These are phyloP conservation scores for Asobara japonica DNA, from an alignment of 1,140 invertebrate species.

Conservation along the genomic window DNA sequence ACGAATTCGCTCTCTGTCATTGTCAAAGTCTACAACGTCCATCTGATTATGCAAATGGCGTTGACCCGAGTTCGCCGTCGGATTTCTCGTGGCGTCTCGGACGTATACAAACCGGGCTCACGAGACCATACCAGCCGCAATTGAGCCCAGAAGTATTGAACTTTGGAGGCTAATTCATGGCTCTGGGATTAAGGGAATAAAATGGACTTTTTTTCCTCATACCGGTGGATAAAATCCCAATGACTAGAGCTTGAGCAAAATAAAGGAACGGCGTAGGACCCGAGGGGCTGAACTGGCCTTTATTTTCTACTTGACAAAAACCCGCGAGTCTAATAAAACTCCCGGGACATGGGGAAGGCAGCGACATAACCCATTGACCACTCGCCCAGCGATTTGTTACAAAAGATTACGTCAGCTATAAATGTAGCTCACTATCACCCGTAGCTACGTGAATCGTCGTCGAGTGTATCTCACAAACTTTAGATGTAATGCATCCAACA, in stretches of 20 bases:
- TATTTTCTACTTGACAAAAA: slow-evolving; percentile 18
- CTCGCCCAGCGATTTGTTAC: slow-evolving; percentile 28
- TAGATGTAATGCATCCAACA: background rate
- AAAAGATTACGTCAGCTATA: slow-evolving; percentile 36
- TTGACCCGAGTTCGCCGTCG: background rate
- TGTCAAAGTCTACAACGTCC: slow-evolving; percentile 13
- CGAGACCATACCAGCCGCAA: slow-evolving; percentile 5
- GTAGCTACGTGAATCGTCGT: background rate
- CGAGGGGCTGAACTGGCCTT: background rate
- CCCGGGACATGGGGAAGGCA: background rate
- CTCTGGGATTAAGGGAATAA: slow-evolving; percentile 54
- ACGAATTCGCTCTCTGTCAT: slow-evolving; percentile 11
- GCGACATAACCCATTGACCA: slow-evolving; percentile 1
- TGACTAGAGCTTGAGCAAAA: background rate
- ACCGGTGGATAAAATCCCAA: slow-evolving; percentile 8
- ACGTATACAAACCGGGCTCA: slow-evolving; percentile 37
- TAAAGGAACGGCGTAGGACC: background rate
- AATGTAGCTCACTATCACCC: slow-evolving; percentile 33
- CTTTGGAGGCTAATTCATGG: slow-evolving; percentile 54
- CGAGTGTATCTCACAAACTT: background rate
- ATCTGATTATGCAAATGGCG: slow-evolving; percentile 17
- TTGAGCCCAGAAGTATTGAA: slow-evolving; percentile 49
- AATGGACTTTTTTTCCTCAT: slow-evolving; percentile 36
- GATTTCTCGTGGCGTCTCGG: background rate
- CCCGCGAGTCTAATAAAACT: slow-evolving; percentile 15